Evolutionary conservation across 1,140 invertebrate species (phyloP).

Genomic region (Macrobrachium rosenbergii): DNA sequence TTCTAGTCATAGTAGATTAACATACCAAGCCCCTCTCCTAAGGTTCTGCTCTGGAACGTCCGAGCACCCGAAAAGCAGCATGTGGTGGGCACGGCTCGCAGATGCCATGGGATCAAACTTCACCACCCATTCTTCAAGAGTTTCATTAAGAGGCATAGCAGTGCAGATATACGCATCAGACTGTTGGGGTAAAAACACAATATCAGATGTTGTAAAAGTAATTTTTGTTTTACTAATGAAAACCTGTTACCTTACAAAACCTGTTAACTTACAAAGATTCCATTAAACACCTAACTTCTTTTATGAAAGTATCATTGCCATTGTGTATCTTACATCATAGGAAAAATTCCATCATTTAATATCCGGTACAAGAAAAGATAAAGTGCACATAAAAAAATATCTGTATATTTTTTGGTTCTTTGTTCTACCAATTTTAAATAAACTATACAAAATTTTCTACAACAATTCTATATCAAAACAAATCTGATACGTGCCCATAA

Average conservation of each 20-base stretch:
- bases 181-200: constrained; percentile 61
- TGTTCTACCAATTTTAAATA: too few species aligned
- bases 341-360: too few species aligned
- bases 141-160: constrained; percentile 66
- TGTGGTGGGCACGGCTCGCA: constrained; percentile 74
- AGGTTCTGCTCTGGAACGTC: constrained; percentile 68
- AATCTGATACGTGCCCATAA: too few species aligned
- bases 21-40: constrained; percentile 67
- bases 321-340: too few species aligned
- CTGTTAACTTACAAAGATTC: neutral
- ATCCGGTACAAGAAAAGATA: too few species aligned
- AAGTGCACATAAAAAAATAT: too few species aligned
- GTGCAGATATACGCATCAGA: constrained; percentile 70
- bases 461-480: too few species aligned
- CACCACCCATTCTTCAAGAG: constrained; percentile 69
- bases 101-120: constrained; percentile 70
- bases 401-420: too few species aligned
- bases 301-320: too few species aligned
- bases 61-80: constrained; percentile 77
- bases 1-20: neutral
- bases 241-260: neutral
- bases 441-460: too few species aligned
- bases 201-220: neutral
- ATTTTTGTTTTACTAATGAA: neutral
- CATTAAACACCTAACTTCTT: too few species aligned